A percentile compares a stretch with the other conserved stretches of the same genome.
These are phyloP conservation scores for Daptonema setosum DNA, from an alignment of 2,888 invertebrate genomes.

Conservation along the genomic window DNA sequence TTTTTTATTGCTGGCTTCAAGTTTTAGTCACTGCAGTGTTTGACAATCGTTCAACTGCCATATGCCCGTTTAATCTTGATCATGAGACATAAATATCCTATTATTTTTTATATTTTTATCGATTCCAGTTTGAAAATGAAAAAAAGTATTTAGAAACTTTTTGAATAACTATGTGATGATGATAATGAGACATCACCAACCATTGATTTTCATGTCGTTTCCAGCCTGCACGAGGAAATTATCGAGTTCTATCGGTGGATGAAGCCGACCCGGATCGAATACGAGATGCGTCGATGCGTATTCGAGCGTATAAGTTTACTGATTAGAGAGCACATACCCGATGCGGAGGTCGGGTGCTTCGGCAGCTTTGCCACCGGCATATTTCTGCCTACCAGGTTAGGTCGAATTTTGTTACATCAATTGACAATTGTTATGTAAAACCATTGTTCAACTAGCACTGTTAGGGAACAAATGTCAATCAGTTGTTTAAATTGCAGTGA, in stretches of 20 bases:
- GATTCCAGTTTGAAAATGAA: too few relatives aligned
- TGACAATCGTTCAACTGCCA: too few relatives aligned
- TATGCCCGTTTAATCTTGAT: too few relatives aligned
- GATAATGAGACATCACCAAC: too few relatives aligned
- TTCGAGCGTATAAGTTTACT: conserved; percentile 65
- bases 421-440: neutral
- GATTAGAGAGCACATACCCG: conserved; percentile 67
- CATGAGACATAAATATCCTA: too few relatives aligned
- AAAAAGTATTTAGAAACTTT: too few relatives aligned
- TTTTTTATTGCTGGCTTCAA: neutral
- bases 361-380: conserved; percentile 1
- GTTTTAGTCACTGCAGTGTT: too few relatives aligned
- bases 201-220: too few relatives aligned
- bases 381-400: neutral
- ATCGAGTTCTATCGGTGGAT: conserved; percentile 83
- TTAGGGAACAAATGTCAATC: neutral
- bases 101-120: too few relatives aligned
- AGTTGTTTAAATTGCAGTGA: conserved; percentile 36
- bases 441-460: neutral
- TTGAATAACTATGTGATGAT: too few relatives aligned
- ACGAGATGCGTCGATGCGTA: conserved; percentile 61
- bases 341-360: neutral
- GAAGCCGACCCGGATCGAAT: conserved; percentile 71
- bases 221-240: conserved; percentile 65
- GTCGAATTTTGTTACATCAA: neutral